Evolutionary conservation across 2,888 invertebrate genomes (phyloP).

Genomic region (Lasioglossum villosulum): DNA sequence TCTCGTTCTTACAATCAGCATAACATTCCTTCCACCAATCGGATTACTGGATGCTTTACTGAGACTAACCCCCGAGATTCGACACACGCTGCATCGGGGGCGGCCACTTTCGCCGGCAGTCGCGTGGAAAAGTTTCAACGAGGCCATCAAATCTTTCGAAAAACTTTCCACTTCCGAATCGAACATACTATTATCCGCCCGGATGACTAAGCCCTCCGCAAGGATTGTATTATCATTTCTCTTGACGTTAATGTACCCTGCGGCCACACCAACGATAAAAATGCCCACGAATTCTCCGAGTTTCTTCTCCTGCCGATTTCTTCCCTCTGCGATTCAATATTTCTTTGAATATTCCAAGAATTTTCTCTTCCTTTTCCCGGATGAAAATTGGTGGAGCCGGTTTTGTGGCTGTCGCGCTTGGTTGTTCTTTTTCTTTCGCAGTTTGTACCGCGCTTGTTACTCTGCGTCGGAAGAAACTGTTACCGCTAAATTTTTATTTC

Average conservation of each 20-base stretch:
- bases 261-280: conserved; percentile 20
- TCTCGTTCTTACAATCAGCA: conserved; percentile 51
- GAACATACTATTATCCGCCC: conserved; percentile 29
- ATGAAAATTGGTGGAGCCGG: background rate
- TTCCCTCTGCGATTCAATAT: background rate
- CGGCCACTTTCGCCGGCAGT: conserved; percentile 14
- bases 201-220: background rate
- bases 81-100: conserved; percentile 31
- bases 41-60: conserved; percentile 42
- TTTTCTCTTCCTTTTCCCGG: too few relatives aligned
- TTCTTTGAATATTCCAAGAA: background rate
- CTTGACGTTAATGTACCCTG: conserved; percentile 35
- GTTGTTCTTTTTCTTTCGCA: background rate
- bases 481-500: background rate
- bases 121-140: conserved; percentile 53
- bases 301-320: background rate
- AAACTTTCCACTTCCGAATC: conserved; percentile 16
- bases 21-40: conserved; percentile 38
- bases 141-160: conserved; percentile 30
- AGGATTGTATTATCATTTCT: conserved; percentile 5
- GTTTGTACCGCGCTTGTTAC: too few relatives aligned
- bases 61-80: conserved; percentile 24
- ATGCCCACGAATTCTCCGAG: background rate
- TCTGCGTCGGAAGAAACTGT: background rate
- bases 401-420: background rate